A percentile compares a stretch with the other conserved stretches of the same genome.
Conservation (phyloP, 1,140 invertebrate species). For the Drosophila bipectinata region DNA sequence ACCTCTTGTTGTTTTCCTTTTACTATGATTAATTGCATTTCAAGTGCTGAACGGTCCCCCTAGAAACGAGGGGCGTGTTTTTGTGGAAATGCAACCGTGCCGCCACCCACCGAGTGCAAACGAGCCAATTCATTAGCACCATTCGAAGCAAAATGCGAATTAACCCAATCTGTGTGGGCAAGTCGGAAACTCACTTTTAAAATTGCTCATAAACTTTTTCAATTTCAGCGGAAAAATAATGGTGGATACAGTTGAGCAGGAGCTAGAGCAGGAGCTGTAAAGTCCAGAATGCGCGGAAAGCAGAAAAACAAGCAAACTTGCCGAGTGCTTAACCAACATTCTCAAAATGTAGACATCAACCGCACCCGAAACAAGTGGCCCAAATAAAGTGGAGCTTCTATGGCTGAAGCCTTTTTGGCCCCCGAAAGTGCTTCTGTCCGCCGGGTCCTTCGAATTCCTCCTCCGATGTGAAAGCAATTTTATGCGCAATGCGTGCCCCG, state of each 20-base stretch:
- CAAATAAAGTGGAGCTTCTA: constrained; percentile 48
- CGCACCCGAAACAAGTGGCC: constrained; percentile 36
- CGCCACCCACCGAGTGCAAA: constrained; percentile 35
- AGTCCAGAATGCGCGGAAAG: constrained; percentile 14
- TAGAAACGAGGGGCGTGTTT: not conserved
- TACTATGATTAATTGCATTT: constrained; percentile 79
- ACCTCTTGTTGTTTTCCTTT: constrained; percentile 50
- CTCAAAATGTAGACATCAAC: constrained; percentile 60
- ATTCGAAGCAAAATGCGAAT: constrained; percentile 52
- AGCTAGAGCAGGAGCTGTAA: not conserved
- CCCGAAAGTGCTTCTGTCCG: not conserved
- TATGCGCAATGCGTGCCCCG: constrained; percentile 75
- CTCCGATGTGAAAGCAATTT: constrained; percentile 63
- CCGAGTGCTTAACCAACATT: constrained; percentile 49
- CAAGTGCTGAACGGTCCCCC: constrained; percentile 39
- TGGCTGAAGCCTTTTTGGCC: constrained; percentile 9
- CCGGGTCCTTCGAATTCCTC: not conserved
- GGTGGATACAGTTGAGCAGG: constrained; percentile 34
- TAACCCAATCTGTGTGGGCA: constrained; percentile 33
- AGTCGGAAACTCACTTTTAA: constrained; percentile 42
- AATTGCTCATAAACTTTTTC: constrained; percentile 73
- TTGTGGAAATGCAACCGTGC: constrained; percentile 18
- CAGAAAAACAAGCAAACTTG: constrained; percentile 44
- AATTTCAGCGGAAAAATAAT: constrained; percentile 52
- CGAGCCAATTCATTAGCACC: constrained; percentile 72